Evolutionary conservation across 1,140 invertebrate species (phyloP).

Genomic region (Drosophila punjabiensis): DNA sequence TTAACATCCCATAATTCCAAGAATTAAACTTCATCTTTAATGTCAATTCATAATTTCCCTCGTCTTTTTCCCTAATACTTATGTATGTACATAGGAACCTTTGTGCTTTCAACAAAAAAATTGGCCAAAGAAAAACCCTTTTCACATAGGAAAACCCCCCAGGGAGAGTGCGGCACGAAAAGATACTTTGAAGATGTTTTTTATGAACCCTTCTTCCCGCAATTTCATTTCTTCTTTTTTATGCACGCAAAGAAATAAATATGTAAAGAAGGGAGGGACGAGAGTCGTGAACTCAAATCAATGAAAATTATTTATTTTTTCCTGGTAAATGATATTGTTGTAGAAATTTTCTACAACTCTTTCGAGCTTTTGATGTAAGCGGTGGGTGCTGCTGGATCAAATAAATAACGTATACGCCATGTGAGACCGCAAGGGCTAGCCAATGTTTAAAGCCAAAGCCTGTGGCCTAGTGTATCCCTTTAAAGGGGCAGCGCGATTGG

Average conservation of each 20-base stretch:
- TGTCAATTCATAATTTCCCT: conserved; percentile 18
- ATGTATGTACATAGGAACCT: not conserved
- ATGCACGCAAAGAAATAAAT: conserved; percentile 13
- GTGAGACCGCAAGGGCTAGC: conserved; percentile 15
- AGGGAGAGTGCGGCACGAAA: conserved; percentile 13
- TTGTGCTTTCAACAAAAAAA: not conserved
- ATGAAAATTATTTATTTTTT: conserved; percentile 22
- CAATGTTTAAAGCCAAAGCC: conserved; percentile 1
- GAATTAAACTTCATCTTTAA: not conserved
- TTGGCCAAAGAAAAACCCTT: conserved; percentile 11
- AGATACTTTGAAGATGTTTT: conserved; percentile 45
- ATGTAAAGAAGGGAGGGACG: not conserved
- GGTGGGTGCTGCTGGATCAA: not conserved
- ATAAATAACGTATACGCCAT: conserved; percentile 20
- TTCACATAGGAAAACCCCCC: conserved; percentile 18
- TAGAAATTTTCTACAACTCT: conserved; percentile 17
- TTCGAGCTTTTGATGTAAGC: conserved; percentile 34
- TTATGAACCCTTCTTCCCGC: conserved; percentile 8
- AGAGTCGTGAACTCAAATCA: conserved; percentile 21
- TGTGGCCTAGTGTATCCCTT: conserved; percentile 13
- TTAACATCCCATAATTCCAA: not conserved
- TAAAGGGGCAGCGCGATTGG: not conserved
- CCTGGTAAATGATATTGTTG: not conserved
- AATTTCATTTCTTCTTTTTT: conserved; percentile 23
- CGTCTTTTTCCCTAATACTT: not conserved